Evolutionary conservation across 2,888 invertebrate species (phyloP).

Genomic region (Stratiomys singularior): DNA sequence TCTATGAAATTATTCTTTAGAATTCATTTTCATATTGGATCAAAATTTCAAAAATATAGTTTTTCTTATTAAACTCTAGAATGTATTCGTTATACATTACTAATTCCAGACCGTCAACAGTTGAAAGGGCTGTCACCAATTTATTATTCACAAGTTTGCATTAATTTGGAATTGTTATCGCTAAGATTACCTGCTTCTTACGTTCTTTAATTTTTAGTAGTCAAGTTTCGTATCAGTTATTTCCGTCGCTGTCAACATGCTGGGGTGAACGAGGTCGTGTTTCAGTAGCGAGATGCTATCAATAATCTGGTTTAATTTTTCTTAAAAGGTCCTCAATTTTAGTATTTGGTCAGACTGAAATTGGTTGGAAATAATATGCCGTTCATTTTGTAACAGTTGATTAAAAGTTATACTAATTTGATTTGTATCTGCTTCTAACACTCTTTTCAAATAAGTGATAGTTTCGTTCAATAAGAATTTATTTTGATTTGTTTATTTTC

Average conservation of each 20-base stretch:
- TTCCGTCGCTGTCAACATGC: background rate
- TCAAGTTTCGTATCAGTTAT: background rate
- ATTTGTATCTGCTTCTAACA: constrained; percentile 10
- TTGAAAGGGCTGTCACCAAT: too few relatives aligned
- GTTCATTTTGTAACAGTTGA: background rate
- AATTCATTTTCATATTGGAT: too few relatives aligned
- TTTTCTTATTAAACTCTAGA: too few relatives aligned
- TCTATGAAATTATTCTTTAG: too few relatives aligned
- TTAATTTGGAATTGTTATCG: too few relatives aligned
- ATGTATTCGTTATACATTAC: too few relatives aligned
- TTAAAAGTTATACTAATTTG: constrained; percentile 9
- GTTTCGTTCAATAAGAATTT: background rate
- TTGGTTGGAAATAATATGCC: background rate
- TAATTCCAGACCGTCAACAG: too few relatives aligned
- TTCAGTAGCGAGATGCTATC: background rate
- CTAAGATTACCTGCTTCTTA: too few relatives aligned
- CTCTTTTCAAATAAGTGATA: constrained; percentile 1
- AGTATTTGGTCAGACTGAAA: background rate
- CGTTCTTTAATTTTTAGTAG: background rate
- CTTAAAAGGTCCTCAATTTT: background rate
- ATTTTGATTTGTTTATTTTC: too few relatives aligned
- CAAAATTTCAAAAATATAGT: too few relatives aligned
- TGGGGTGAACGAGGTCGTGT: background rate
- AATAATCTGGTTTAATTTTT: background rate
- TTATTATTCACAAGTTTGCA: too few relatives aligned